Evolutionary conservation across 1,140 invertebrate species (phyloP).

Genomic region (Drosophila simulans): DNA sequence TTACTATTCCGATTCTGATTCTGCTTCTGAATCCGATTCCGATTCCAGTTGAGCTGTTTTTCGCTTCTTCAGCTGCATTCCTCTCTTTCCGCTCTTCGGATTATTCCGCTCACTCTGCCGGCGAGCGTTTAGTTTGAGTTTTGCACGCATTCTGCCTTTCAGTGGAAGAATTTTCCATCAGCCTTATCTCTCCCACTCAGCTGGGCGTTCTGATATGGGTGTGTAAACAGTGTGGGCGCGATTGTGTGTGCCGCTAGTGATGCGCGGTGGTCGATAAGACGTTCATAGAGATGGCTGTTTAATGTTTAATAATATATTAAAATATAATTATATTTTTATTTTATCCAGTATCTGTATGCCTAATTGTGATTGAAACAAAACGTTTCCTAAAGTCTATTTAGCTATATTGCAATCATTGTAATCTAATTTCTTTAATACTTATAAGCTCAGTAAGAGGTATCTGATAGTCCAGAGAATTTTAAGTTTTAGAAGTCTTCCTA

Average conservation of each 20-base stretch:
- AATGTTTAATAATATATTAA: background rate
- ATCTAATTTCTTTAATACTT: no score
- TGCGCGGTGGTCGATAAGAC: constrained; percentile 25
- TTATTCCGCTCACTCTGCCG: constrained; percentile 16
- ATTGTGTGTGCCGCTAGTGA: constrained; percentile 31
- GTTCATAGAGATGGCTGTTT: constrained; percentile 2
- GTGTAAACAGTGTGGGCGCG: constrained; percentile 11
- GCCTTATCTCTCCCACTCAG: constrained; percentile 48
- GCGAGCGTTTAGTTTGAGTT: constrained; percentile 37
- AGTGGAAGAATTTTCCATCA: constrained; percentile 22
- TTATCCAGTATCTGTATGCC: no score
- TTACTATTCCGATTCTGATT: constrained; percentile 3
- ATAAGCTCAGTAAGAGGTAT: no score
- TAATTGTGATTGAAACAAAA: no score
- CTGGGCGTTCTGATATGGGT: constrained; percentile 38
- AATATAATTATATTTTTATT: background rate
- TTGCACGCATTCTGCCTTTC: constrained; percentile 35
- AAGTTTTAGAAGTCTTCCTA: no score
- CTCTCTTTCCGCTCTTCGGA: constrained; percentile 19
- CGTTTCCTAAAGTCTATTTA: no score
- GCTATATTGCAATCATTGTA: no score
- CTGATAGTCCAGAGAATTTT: no score
- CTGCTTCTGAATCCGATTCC: background rate
- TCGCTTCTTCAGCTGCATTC: constrained; percentile 16
- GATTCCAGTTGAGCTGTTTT: constrained; percentile 13